A percentile compares a stretch with the other conserved stretches of the same genome.
phyloP scores from a whole-genome alignment of 2,113 vertebrate genomes.

The Corvus cornix region DNA sequence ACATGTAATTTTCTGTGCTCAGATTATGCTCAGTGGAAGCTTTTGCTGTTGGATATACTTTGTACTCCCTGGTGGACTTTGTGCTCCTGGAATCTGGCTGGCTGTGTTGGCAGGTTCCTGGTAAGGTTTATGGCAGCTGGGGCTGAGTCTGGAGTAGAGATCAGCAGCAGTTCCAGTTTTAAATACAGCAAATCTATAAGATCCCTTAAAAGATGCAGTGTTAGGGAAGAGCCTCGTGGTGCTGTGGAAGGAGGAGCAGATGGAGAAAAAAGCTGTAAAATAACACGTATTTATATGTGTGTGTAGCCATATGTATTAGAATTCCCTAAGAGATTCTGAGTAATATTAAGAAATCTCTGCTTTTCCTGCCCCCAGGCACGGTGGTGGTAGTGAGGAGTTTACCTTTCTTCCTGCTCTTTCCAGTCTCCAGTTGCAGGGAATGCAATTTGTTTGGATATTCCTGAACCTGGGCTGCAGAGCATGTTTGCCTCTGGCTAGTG shows the following conservation, averaged over 20 bases:
- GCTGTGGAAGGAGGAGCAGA: not conserved
- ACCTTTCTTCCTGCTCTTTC: not conserved
- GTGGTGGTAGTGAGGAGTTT: not conserved
- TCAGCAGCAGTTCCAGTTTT: not conserved
- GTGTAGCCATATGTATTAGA: not conserved
- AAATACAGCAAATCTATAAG: not conserved
- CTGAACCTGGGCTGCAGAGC: not conserved
- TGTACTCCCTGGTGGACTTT: not conserved
- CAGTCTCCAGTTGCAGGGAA: not conserved
- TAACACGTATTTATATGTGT: not conserved
- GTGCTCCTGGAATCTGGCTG: not conserved
- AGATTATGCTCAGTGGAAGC: not conserved
- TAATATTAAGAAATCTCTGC: not conserved
- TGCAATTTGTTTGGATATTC: not conserved
- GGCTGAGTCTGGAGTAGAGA: not conserved
- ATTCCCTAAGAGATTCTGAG: not conserved
- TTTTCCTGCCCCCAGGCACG: not conserved
- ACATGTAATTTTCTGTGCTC: not conserved
- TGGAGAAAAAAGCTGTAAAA: not conserved
- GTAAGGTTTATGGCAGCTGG: conserved; percentile 5
- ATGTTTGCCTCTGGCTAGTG: not conserved
- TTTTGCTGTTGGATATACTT: not conserved
- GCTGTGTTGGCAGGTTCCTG: not conserved
- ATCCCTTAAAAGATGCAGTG: not conserved
- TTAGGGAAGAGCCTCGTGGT: not conserved